A percentile compares a stretch with the other conserved stretches of the same genome.
Conservation (phyloP, 1,140 invertebrate genomes). For the Hydropsyche tenuis region DNA sequence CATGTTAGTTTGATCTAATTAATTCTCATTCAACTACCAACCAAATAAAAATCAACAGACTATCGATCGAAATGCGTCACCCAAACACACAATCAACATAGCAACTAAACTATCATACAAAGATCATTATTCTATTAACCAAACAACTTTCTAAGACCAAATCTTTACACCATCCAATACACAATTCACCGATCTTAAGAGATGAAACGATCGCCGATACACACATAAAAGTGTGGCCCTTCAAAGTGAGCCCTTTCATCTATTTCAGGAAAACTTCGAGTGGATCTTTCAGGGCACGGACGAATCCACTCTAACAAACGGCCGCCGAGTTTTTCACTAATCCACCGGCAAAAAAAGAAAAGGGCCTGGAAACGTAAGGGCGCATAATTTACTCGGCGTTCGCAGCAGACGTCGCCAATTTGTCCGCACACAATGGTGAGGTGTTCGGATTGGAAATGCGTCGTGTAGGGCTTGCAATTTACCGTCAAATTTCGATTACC, state of each 20-base stretch:
- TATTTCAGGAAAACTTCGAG: background rate
- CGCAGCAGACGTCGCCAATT: background rate
- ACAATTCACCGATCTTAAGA: background rate
- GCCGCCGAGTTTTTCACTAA: slow-evolving; percentile 10
- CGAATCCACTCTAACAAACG: slow-evolving; percentile 8
- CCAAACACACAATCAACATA: too few relatives aligned
- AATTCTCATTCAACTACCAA: too few relatives aligned
- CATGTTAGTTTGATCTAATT: too few relatives aligned
- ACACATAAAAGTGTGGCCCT: background rate
- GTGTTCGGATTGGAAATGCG: too few relatives aligned
- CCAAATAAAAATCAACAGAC: too few relatives aligned
- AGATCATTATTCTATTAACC: background rate
- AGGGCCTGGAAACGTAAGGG: background rate
- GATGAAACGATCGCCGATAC: background rate
- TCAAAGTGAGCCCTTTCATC: slow-evolving; percentile 6
- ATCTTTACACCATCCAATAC: background rate
- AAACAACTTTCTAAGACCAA: background rate
- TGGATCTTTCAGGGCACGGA: background rate
- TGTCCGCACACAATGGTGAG: background rate
- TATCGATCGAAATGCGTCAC: too few relatives aligned
- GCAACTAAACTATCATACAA: too few relatives aligned
- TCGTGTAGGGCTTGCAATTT: too few relatives aligned
- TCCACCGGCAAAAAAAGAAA: background rate
- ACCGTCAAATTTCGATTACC: too few relatives aligned
- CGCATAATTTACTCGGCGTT: background rate